phyloP scores from a whole-genome alignment of 2,888 invertebrate species.

The Laspeyria flexula region DNA sequence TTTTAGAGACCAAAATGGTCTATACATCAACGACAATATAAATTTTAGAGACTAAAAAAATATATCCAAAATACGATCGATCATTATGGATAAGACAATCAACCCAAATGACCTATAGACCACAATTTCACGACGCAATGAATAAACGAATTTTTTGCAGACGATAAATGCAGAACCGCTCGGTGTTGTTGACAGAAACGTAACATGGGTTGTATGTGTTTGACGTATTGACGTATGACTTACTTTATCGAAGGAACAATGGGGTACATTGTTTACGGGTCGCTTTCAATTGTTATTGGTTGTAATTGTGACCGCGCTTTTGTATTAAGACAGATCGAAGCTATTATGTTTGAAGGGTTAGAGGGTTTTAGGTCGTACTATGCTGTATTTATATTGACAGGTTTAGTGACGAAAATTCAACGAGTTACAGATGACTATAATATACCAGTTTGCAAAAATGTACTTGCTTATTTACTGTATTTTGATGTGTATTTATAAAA shows the following conservation, averaged over 20 bases:
- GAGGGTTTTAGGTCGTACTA: background rate
- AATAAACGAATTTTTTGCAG: constrained; percentile 24
- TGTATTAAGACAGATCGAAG: background rate
- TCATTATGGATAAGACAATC: background rate
- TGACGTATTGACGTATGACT: constrained; percentile 44
- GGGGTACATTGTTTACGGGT: constrained; percentile 21
- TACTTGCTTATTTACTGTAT: too few species aligned
- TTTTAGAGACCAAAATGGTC: too few species aligned
- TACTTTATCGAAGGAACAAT: constrained; percentile 36
- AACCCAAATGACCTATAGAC: constrained; percentile 8
- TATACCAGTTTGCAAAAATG: too few species aligned
- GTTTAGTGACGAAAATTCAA: too few species aligned
- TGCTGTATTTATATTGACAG: too few species aligned
- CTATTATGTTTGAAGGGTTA: constrained; percentile 5
- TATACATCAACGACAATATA: too few species aligned
- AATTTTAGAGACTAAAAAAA: too few species aligned
- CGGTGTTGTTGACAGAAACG: constrained; percentile 38
- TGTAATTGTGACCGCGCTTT: constrained; percentile 13
- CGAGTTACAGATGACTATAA: too few species aligned
- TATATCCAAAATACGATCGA: background rate
- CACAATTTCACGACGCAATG: constrained; percentile 28
- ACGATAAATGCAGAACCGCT: constrained; percentile 32
- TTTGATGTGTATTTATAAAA: too few species aligned
- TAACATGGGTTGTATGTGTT: constrained; percentile 40
- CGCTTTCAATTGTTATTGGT: constrained; percentile 14